Evolutionary conservation across 2,113 vertebrate species (phyloP), one percentile per base, ranked within the genome.

Genomic region (Hemichromis elongatus): DNA sequence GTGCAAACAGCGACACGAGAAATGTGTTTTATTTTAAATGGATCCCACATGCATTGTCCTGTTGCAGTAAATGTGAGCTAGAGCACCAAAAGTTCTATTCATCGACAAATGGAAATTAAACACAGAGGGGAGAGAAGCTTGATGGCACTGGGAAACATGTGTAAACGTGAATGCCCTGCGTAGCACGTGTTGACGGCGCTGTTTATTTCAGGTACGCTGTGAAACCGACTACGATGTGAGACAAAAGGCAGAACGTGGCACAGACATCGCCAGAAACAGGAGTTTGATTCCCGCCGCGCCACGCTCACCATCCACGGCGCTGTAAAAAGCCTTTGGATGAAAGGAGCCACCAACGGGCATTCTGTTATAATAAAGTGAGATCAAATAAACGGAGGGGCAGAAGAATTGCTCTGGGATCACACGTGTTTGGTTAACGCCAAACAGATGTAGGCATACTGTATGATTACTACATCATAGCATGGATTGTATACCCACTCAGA

Each of bases 401-500:
- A 81, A 26, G 91, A 91, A 92, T 56, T 80, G 91, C 91, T 90
- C 45, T 81, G 87, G 88, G 80, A 88, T 88, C 30, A 80, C 92
- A 90, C 80, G 37, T 92, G 92, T 94, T 92, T 83, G 85, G 79
- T 78, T 94, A 93, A 94, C 54, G 10, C 59, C 88, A 85, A 95
- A 88, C 94, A 95, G 94, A 95, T 94, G 94, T 89, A 55, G 88
- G 87, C 89, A 81, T 75, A 94, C 88, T 91, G 92, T 94, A 90
- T 93, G 94, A 95, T 95, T 95, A 94, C 90, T 75, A 79, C 89
- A 79, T 91, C 82, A 88, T 89, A 85, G 89, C 89, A 66, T 81
- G 88, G 92, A 92, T 83, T 88, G 93, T 92, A 81, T 94, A 91
- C 93, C 94, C 93, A 92, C 94, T 93, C 94, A 93, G 88, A 94